These are phyloP conservation scores for Leptinotarsa peninsularis DNA, from an alignment of 2,888 invertebrate species.

Conservation along the genomic window DNA sequence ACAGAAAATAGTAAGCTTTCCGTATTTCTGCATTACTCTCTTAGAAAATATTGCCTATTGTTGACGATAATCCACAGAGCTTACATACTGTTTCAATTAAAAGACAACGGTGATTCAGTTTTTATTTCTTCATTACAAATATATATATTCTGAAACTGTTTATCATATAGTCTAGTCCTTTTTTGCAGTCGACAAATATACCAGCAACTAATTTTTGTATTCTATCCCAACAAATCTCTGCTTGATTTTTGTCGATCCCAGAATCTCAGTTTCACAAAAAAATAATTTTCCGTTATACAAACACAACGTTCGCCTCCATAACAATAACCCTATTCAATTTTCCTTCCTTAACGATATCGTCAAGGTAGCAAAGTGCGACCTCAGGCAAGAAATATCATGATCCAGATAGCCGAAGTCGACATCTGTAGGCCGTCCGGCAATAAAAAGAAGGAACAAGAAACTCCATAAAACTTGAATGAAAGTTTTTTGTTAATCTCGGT, in stretches of 20 bases:
- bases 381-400: slow-evolving; percentile 32
- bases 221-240: background rate
- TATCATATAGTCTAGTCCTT: too few relatives aligned
- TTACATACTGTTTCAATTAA: too few relatives aligned
- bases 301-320: background rate
- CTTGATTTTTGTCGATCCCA: background rate
- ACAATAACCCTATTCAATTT: slow-evolving; percentile 16
- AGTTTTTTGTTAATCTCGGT: slow-evolving; percentile 47
- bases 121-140: too few relatives aligned
- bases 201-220: background rate
- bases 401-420: slow-evolving; percentile 31
- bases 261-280: background rate
- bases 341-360: slow-evolving; percentile 7
- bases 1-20: too few relatives aligned
- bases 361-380: slow-evolving; percentile 20
- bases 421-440: slow-evolving; percentile 35
- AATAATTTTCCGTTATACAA: background rate
- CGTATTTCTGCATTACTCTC: too few relatives aligned
- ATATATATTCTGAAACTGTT: too few relatives aligned
- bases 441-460: slow-evolving; percentile 35
- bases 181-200: too few relatives aligned
- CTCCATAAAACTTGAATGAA: slow-evolving; percentile 44
- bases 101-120: too few relatives aligned
- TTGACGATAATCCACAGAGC: too few relatives aligned
- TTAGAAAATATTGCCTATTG: too few relatives aligned